Percentiles rank a stretch among this genome's conserved stretches.
Evolutionary conservation across 2,797 vertebrate genomes (phyloP).

Genomic region (Spinus olivaceus): DNA sequence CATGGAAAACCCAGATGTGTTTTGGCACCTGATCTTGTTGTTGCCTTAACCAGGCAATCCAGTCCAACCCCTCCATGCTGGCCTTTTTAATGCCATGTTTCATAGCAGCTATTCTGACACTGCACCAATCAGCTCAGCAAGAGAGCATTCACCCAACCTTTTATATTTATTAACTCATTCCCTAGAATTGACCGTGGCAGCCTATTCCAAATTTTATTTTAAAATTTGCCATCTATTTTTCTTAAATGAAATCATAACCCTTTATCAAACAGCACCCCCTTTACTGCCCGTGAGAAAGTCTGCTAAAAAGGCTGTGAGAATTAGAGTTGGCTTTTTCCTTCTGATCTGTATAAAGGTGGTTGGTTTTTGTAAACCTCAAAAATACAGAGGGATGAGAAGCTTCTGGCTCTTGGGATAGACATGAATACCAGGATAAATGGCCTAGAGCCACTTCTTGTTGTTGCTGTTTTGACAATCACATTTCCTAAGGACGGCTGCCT

Average conservation of each 20-base stretch:
- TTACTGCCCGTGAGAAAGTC: background rate
- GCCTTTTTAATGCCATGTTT: background rate
- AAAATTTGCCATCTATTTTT: background rate
- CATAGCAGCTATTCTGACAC: background rate
- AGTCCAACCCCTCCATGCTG: background rate
- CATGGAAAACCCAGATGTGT: background rate
- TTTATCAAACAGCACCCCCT: background rate
- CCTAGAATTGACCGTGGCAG: background rate
- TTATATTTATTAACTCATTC: background rate
- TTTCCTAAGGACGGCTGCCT: conserved; percentile 61
- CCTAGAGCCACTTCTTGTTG: conserved; percentile 33
- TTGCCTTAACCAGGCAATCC: background rate
- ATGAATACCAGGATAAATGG: background rate
- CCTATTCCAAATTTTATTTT: background rate
- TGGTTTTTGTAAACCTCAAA: background rate
- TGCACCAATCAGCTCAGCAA: background rate
- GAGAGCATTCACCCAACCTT: background rate
- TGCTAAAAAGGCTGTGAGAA: background rate
- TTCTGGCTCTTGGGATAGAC: background rate
- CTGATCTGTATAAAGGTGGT: background rate
- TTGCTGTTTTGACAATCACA: conserved; percentile 45
- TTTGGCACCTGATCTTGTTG: background rate
- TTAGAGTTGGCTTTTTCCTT: background rate
- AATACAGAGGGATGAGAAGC: background rate
- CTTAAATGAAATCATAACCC: background rate